Conservation (phyloP, 2,797 vertebrate genomes). For the Agapornis canus region DNA sequence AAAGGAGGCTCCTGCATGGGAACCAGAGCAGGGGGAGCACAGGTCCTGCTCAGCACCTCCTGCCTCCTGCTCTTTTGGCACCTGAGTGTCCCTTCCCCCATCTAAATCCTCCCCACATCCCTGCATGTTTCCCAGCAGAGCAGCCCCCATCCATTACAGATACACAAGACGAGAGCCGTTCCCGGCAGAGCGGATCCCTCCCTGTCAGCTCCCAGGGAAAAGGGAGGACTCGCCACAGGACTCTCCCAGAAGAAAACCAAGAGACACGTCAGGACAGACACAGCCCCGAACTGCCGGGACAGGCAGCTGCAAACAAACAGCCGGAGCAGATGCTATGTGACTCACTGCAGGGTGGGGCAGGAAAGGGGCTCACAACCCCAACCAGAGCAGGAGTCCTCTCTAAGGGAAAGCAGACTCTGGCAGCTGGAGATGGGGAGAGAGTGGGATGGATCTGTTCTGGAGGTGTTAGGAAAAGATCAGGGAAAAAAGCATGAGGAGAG, state of each 20-base stretch:
- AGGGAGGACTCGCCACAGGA: neutral
- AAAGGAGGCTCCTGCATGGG: neutral
- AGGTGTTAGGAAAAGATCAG: neutral
- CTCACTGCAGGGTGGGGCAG: constrained; percentile 44
- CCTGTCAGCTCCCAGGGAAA: neutral
- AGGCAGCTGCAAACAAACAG: constrained; percentile 27
- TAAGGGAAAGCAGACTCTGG: neutral
- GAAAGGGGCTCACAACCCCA: constrained; percentile 36
- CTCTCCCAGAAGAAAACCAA: neutral
- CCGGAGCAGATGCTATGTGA: constrained; percentile 34
- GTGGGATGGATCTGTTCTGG: neutral
- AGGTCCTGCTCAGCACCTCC: constrained; percentile 4
- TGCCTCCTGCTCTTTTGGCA: neutral
- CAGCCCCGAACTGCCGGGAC: neutral
- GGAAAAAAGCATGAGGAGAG: neutral
- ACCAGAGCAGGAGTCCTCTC: neutral
- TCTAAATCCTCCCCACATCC: neutral
- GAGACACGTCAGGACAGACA: constrained; percentile 2
- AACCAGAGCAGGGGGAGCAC: neutral
- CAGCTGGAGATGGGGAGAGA: neutral
- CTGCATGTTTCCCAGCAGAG: neutral
- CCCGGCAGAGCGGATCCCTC: fast-evolving
- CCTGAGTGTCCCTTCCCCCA: neutral
- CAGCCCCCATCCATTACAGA: neutral
- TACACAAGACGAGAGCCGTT: fast-evolving